Percentiles rank a stretch among this genome's conserved stretches.
Evolutionary conservation across 2,797 vertebrate genomes (phyloP).

Genomic region (Scarus forsteni): DNA sequence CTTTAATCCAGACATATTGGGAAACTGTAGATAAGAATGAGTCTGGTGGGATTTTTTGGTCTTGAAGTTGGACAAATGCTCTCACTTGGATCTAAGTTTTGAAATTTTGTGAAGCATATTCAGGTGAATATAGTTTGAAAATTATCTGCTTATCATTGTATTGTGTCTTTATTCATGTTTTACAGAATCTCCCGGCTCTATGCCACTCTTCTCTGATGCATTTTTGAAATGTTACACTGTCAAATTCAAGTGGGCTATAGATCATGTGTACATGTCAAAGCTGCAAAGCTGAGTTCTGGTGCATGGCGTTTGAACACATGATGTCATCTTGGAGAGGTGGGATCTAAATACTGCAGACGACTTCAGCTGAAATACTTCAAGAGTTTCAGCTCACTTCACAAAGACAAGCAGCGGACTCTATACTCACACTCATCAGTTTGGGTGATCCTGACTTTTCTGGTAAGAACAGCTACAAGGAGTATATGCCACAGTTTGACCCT

Average conservation of each 20-base stretch:
- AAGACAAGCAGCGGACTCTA: slow-evolving; percentile 16
- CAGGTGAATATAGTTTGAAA: too few species aligned
- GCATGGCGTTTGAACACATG: slow-evolving; percentile 8
- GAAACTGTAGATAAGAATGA: too few species aligned
- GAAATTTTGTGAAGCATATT: too few species aligned
- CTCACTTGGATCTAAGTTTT: too few species aligned
- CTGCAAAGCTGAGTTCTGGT: background rate
- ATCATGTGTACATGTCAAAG: background rate
- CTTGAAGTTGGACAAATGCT: too few species aligned
- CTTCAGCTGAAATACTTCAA: slow-evolving; percentile 19
- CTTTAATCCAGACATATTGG: too few species aligned
- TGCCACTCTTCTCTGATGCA: too few species aligned
- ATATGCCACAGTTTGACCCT: too few species aligned
- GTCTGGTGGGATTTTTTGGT: too few species aligned
- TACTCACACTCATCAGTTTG: background rate
- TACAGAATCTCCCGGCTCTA: too few species aligned
- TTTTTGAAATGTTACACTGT: background rate
- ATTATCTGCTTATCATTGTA: too few species aligned
- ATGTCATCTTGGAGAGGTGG: slow-evolving; percentile 60
- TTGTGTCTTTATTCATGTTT: too few species aligned
- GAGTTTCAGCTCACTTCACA: slow-evolving; percentile 12
- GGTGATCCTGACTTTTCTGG: slow-evolving; percentile 1
- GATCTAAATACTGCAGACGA: slow-evolving; percentile 37
- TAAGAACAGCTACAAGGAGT: slow-evolving; percentile 22
- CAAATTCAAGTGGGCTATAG: background rate